Conservation (phyloP, 2,888 invertebrate genomes). For the Catocala sponsa region DNA sequence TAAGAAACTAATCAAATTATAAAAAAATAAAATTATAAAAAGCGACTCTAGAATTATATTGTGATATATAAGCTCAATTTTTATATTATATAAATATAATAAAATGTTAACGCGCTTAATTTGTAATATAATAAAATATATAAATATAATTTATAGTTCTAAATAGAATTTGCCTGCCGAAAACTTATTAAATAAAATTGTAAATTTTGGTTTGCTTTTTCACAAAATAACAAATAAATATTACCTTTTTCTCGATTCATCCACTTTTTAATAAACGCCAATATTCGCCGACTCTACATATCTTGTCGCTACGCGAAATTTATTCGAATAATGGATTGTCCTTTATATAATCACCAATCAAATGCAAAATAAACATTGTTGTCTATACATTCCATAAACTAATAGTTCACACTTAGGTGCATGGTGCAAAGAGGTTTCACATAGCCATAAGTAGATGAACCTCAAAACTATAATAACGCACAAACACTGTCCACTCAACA, state of each 20-base stretch:
- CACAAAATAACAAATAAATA: slow-evolving; percentile 1
- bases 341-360: slow-evolving; percentile 18
- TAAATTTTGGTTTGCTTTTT: background rate
- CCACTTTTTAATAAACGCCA: slow-evolving; percentile 16
- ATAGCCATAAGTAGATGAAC: slow-evolving; percentile 68
- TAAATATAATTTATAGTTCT: slow-evolving; percentile 15
- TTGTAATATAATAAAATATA: slow-evolving; percentile 19
- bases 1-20: slow-evolving; percentile 30
- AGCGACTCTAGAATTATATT: slow-evolving; percentile 29
- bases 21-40: slow-evolving; percentile 38
- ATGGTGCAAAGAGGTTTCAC: slow-evolving; percentile 65
- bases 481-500: slow-evolving; percentile 84
- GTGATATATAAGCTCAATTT: slow-evolving; percentile 39
- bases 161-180: too few relatives aligned
- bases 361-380: slow-evolving; percentile 45
- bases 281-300: slow-evolving; percentile 12
- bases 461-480: slow-evolving; percentile 54
- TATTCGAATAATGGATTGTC: slow-evolving; percentile 24
- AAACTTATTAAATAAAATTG: too few relatives aligned
- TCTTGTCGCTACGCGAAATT: slow-evolving; percentile 26
- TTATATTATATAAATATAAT: slow-evolving; percentile 36
- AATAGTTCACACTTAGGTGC: slow-evolving; percentile 59
- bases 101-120: slow-evolving; percentile 19
- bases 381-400: slow-evolving; percentile 57
- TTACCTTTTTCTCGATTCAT: slow-evolving; percentile 35